These are phyloP conservation scores for Nycteola revayana DNA, from an alignment of 2,888 invertebrate genomes.

Conservation along the genomic window DNA sequence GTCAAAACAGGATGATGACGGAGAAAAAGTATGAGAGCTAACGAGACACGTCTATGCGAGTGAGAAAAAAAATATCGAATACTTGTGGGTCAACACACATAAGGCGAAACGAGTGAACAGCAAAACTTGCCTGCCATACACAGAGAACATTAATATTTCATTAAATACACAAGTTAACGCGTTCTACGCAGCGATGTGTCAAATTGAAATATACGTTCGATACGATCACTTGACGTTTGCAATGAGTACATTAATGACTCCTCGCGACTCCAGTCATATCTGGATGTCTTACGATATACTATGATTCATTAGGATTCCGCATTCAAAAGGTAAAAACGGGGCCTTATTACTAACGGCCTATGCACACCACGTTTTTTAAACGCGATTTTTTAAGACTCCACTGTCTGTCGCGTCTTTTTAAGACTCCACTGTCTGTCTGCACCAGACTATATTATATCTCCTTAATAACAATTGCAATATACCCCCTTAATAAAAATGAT, in stretches of 20 bases:
- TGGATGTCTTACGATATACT: slow-evolving; percentile 17
- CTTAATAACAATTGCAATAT: too few relatives aligned
- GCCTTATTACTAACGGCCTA: too few relatives aligned
- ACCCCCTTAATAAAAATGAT: too few relatives aligned
- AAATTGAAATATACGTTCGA: slow-evolving; percentile 60
- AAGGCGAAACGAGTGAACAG: slow-evolving; percentile 39
- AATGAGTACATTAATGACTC: slow-evolving; percentile 34
- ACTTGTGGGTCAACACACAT: slow-evolving; percentile 36
- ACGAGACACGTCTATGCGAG: slow-evolving; percentile 19
- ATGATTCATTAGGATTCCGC: too few relatives aligned
- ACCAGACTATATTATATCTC: too few relatives aligned
- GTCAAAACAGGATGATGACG: too few relatives aligned
- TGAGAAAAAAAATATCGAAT: slow-evolving; percentile 27
- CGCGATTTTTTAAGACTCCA: too few relatives aligned
- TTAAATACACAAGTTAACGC: slow-evolving; percentile 47
- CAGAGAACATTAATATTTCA: slow-evolving; percentile 56
- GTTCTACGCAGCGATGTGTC: slow-evolving; percentile 57
- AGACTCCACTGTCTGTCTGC: too few relatives aligned
- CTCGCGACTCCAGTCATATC: slow-evolving; percentile 22
- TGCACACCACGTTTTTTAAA: too few relatives aligned
- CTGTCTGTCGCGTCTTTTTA: too few relatives aligned
- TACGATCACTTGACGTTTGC: slow-evolving; percentile 51
- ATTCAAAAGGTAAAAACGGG: too few relatives aligned
- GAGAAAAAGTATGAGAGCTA: slow-evolving; percentile 19
- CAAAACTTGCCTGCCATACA: slow-evolving; percentile 40